Evolutionary conservation across 2,797 vertebrate species (phyloP).

Genomic region (Anas bernieri): DNA sequence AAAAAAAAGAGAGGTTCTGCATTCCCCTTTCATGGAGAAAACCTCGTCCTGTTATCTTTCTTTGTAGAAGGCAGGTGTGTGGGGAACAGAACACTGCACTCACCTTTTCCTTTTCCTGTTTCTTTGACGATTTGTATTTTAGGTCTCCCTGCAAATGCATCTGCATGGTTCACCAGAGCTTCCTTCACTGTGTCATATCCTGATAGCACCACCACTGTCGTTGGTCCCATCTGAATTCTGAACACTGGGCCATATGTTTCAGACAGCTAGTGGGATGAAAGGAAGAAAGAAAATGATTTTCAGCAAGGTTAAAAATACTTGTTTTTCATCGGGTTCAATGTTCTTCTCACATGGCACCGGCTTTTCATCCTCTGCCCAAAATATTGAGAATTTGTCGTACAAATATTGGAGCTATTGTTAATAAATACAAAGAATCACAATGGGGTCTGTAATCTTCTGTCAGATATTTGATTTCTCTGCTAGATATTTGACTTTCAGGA

Average conservation of each 20-base stretch:
- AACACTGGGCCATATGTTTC: constrained; percentile 66
- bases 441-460: background rate
- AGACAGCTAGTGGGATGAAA: constrained; percentile 36
- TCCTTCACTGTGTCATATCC: constrained; percentile 71
- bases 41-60: background rate
- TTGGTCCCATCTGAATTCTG: constrained; percentile 52
- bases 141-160: constrained; percentile 58
- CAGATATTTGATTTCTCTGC: background rate
- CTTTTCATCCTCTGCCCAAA: background rate
- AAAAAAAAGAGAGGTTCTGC: background rate
- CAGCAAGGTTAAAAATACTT: background rate
- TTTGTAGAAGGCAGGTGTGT: background rate
- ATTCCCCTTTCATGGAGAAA: background rate
- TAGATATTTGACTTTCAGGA: background rate
- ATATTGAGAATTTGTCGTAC: too few species aligned
- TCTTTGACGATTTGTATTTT: constrained; percentile 32
- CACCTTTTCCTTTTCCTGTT: constrained; percentile 41
- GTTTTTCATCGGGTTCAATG: background rate
- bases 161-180: constrained; percentile 63
- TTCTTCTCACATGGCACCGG: background rate
- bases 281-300: background rate
- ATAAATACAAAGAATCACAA: background rate
- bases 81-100: background rate
- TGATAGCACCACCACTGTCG: constrained; percentile 62
- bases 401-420: background rate